These are phyloP conservation scores for Metaphire vulgaris DNA, from an alignment of 1,140 invertebrate species.

Conservation along the genomic window DNA sequence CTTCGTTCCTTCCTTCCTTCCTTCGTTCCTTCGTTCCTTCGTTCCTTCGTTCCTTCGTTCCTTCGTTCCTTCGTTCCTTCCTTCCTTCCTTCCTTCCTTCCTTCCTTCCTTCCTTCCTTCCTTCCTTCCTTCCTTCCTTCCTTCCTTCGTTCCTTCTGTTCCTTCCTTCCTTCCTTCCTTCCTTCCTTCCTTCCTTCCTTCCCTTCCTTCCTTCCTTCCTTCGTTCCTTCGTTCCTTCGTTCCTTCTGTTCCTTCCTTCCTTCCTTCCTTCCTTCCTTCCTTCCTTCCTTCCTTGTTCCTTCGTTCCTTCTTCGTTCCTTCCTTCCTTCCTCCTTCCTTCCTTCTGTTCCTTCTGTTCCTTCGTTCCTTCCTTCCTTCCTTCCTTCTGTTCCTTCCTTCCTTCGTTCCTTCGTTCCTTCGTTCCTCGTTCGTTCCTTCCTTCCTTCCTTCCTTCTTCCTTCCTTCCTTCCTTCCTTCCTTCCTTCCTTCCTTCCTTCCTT, in stretches of 20 bases:
- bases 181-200: neutral
- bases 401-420: neutral
- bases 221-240: neutral
- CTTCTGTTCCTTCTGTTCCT: neutral
- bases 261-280: neutral
- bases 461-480: neutral
- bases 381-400: neutral
- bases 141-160: neutral
- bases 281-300: neutral
- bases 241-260: neutral
- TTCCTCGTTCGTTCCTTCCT: neutral
- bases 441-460: neutral
- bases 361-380: neutral
- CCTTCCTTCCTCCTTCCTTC: neutral
- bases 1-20: neutral
- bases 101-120: neutral
- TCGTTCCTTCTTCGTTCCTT: neutral
- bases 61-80: neutral
- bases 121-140: neutral
- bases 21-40: neutral
- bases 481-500: neutral
- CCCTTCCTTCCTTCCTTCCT: neutral
- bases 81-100: constrained; percentile 1
- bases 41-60: neutral
- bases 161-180: neutral